phyloP scores from a whole-genome alignment of 2,113 vertebrate species.

The Bungarus multicinctus region DNA sequence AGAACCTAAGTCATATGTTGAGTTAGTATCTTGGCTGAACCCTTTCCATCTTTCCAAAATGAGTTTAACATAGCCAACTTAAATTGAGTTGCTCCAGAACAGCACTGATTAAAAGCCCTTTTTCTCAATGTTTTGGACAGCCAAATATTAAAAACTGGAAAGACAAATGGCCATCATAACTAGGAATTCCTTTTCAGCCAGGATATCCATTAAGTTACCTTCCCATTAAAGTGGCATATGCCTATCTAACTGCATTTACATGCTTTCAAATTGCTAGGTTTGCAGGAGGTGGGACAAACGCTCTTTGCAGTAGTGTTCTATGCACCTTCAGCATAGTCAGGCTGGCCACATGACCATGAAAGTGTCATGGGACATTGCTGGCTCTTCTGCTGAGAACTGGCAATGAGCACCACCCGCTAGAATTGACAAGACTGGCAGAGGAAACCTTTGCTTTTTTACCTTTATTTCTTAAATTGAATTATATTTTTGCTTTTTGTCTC shows the following conservation, averaged over 20 bases:
- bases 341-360: not conserved
- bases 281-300: not conserved
- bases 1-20: slow-evolving; percentile 2
- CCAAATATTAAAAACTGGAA: not conserved
- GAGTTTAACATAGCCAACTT: not conserved
- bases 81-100: not conserved
- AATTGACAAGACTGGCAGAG: not conserved
- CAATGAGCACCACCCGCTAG: not conserved
- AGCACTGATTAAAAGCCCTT: not conserved
- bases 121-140: not conserved
- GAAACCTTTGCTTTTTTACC: not conserved
- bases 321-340: not conserved
- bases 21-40: not conserved
- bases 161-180: not conserved
- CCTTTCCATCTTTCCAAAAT: slow-evolving; percentile 18
- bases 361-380: not conserved
- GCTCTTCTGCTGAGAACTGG: not conserved
- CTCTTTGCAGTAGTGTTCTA: not conserved
- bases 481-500: not conserved
- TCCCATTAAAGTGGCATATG: not conserved
- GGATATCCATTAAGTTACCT: not conserved
- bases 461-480: not conserved
- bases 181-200: not conserved
- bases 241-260: not conserved
- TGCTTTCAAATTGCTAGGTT: not conserved